Conservation (phyloP, 2,797 vertebrate species). For the Mareca penelope region DNA sequence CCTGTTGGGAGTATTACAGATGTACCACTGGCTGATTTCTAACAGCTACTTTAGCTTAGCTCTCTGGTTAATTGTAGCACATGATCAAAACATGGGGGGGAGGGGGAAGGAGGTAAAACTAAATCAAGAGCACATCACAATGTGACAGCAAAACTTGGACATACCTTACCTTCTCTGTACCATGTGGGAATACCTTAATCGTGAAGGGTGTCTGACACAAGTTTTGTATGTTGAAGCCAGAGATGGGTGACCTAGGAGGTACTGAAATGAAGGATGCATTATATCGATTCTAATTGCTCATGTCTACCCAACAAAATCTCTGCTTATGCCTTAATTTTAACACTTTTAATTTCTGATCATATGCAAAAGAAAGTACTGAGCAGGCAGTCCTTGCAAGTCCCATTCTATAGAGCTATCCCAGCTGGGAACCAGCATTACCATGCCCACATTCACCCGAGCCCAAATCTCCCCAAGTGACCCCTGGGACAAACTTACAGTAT, state of each 20-base stretch:
- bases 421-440: accelerated
- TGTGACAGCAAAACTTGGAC: background rate
- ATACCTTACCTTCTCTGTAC: background rate
- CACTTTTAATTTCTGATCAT: background rate
- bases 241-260: background rate
- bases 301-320: background rate
- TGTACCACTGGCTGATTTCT: background rate
- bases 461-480: background rate
- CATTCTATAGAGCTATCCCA: background rate
- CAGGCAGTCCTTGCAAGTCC: background rate
- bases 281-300: background rate
- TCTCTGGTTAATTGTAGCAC: background rate
- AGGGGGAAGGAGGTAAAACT: background rate
- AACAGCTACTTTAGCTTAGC: background rate
- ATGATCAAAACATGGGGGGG: background rate
- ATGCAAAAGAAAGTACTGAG: background rate
- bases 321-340: background rate
- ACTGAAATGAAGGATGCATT: background rate
- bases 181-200: background rate
- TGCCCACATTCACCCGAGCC: background rate
- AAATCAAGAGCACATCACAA: background rate
- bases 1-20: background rate
- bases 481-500: background rate
- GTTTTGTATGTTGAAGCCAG: background rate
- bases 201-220: background rate